Percentiles rank a stretch among this genome's conserved stretches.
These are phyloP conservation scores for Otolemur garnettii DNA, from an alignment of 2,113 vertebrate genomes.

Conservation along the genomic window DNA sequence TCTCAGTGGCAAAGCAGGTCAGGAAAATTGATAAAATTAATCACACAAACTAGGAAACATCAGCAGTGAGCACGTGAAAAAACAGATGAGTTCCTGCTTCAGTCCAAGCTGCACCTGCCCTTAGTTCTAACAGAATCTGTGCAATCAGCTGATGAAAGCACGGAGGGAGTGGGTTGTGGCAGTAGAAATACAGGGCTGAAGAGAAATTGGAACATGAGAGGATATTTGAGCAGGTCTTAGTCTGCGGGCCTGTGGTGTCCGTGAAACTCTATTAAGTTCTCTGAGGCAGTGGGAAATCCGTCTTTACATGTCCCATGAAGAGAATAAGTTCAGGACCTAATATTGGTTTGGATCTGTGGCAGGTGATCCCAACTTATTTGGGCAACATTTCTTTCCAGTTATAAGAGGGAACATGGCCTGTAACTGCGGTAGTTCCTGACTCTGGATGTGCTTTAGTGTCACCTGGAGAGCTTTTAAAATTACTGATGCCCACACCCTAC, in stretches of 20 bases:
- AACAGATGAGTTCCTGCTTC: conserved; percentile 85
- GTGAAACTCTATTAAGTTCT: conserved; percentile 67
- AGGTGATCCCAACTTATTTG: conserved; percentile 10
- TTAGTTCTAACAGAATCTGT: conserved; percentile 86
- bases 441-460: background rate
- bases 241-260: conserved; percentile 49
- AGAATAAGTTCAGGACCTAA: conserved; percentile 70
- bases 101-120: conserved; percentile 86
- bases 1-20: conserved; percentile 90
- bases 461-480: conserved; percentile 31
- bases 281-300: conserved; percentile 58
- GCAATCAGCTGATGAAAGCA: conserved; percentile 83
- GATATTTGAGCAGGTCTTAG: conserved; percentile 33
- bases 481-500: background rate
- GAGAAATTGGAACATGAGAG: conserved; percentile 70
- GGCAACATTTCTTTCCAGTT: conserved; percentile 62
- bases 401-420: background rate
- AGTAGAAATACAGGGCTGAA: conserved; percentile 23
- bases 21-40: conserved; percentile 92
- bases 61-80: conserved; percentile 83
- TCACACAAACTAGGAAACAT: conserved; percentile 90
- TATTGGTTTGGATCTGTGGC: conserved; percentile 57
- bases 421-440: background rate
- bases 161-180: conserved; percentile 68
- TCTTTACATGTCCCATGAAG: conserved; percentile 66